Base-by-base conservation (phyloP, 2,113 vertebrate species). In the Myotis yumanensis region DNA sequence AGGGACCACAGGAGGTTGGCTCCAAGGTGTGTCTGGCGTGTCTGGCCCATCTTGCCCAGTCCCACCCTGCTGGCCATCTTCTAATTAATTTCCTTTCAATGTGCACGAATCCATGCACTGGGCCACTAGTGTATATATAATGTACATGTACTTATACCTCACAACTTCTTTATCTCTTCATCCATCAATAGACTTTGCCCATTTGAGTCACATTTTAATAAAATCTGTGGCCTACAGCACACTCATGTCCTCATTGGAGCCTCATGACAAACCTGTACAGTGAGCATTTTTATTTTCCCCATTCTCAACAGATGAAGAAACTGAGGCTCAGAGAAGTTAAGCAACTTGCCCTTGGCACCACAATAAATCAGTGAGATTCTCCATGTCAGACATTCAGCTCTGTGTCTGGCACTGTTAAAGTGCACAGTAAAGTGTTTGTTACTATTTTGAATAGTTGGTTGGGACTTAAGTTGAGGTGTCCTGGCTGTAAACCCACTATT, bases 231-330 rank as follows among this genome's bases (percentile, higher is more conserved):
- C 35, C 48, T 80, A 22, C 3, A 89, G 23, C 32, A 72, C 22
- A 37, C 3, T 71, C 10, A 12, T 18, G 11, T 48, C 80, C 52
- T 64, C 10, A 15, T 14, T 43, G 17, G 30, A 54, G 32, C 30
- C 64, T 90, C 5, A 15, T 4, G 12, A 62, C 40, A 80, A 90
- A 84, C 11, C 2, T 16, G 14, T 43, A 40, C 2, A 14, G 10
- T 51, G 57, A 22, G 7, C 71, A 22, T 62, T 86, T 89, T 89
- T 35, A 43, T 68, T 84, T 93, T 73, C 62, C 93, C 85, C 68
- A 89, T 68, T 96, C 85, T 89, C 40, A 59, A 88, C 17, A 77
- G 25, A 66, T 18, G 5, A 80, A 66, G 46, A 93, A 91, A 72
- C 28, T 32, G 64, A 85, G 52, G 11, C 30, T 92, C 66, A 76